Conservation (phyloP, 2,888 invertebrate species). For the Chrysolina haemoptera region DNA sequence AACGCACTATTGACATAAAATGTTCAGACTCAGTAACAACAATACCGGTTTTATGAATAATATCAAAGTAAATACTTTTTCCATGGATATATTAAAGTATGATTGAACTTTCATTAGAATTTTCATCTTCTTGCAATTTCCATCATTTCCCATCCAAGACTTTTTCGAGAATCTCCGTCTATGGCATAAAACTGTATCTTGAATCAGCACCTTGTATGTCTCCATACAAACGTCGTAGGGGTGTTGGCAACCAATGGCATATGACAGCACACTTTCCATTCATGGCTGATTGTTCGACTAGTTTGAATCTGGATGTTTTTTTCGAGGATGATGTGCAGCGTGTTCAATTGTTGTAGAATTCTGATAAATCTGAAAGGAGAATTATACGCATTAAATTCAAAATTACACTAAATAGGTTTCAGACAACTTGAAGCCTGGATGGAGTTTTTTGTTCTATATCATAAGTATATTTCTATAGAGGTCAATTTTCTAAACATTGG, state of each 20-base stretch:
- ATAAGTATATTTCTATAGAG: too few species aligned
- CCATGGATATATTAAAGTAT: neutral
- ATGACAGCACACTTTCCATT: constrained; percentile 54
- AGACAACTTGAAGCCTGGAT: too few species aligned
- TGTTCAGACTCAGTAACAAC: too few species aligned
- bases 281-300: constrained; percentile 51
- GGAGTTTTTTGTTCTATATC: too few species aligned
- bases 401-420: neutral
- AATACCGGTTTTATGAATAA: too few species aligned
- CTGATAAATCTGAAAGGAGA: neutral
- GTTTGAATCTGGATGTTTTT: neutral
- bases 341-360: neutral
- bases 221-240: constrained; percentile 60
- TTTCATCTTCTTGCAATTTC: neutral
- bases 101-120: neutral
- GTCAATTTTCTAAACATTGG: too few species aligned
- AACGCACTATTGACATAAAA: too few species aligned
- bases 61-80: too few species aligned
- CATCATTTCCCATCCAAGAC: neutral
- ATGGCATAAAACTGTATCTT: constrained; percentile 50
- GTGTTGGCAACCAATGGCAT: constrained; percentile 55
- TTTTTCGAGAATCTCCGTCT: constrained; percentile 32
- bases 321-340: neutral
- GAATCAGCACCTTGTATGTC: constrained; percentile 51
- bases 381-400: neutral